phyloP scores from a whole-genome alignment of 1,140 invertebrate species.

The Bombus confusus region DNA sequence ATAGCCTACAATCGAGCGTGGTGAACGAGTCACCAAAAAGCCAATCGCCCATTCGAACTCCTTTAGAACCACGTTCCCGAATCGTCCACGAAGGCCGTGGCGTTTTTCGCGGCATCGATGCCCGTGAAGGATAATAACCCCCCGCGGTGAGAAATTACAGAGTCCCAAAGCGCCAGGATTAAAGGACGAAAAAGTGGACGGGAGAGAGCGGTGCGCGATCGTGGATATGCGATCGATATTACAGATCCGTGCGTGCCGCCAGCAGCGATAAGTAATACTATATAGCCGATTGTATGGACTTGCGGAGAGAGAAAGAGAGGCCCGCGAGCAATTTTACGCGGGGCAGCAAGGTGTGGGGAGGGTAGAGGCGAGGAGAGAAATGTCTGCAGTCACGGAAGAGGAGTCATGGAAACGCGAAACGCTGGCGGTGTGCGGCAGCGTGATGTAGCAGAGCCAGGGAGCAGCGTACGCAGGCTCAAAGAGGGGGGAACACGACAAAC shows the following conservation, averaged over 20 bases:
- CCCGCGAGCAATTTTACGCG: constrained; percentile 35
- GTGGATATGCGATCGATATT: constrained; percentile 46
- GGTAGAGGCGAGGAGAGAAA: constrained; percentile 9
- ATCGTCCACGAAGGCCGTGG: background rate
- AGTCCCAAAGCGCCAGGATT: constrained; percentile 37
- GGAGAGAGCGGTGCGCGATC: constrained; percentile 28
- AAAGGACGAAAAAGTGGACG: constrained; percentile 49
- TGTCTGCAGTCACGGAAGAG: constrained; percentile 59
- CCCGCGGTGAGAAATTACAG: constrained; percentile 47
- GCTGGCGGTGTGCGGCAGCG: constrained; percentile 35
- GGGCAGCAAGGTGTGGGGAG: background rate
- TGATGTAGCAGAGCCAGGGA: constrained; percentile 27
- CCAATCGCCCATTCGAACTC: background rate
- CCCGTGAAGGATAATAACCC: constrained; percentile 18
- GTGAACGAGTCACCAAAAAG: background rate
- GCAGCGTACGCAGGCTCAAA: constrained; percentile 19
- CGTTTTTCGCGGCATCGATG: constrained; percentile 22
- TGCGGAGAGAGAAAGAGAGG: background rate
- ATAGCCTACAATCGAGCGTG: background rate
- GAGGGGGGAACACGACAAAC: constrained; percentile 73
- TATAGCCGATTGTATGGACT: constrained; percentile 29
- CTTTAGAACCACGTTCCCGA: background rate
- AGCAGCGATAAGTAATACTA: constrained; percentile 49
- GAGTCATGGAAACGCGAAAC: constrained; percentile 47
- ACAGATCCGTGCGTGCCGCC: constrained; percentile 11